Evolutionary conservation across 2,888 invertebrate genomes (phyloP).

Genomic region (Hirtodrosophila trivittata): DNA sequence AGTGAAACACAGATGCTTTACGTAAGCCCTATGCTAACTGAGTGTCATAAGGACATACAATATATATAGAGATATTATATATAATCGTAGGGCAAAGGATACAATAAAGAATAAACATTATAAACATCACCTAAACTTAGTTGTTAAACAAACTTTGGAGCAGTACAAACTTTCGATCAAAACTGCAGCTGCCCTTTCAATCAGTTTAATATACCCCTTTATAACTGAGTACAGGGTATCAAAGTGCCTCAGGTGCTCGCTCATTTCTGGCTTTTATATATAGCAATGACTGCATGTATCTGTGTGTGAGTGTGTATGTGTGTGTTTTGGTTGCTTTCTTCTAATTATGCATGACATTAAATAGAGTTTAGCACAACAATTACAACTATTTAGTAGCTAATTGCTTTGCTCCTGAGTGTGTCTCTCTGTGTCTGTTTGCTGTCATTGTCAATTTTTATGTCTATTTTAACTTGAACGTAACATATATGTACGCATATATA

Average conservation of each 20-base stretch:
- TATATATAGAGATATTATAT: too few relatives aligned
- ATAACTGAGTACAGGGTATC: slow-evolving; percentile 21
- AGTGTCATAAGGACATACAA: too few relatives aligned
- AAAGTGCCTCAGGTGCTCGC: slow-evolving; percentile 36
- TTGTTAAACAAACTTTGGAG: too few relatives aligned
- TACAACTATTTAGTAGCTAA: slow-evolving; percentile 76
- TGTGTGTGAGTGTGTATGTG: slow-evolving; percentile 10
- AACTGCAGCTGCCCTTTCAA: too few relatives aligned
- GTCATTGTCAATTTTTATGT: slow-evolving; percentile 2
- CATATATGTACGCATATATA: too few relatives aligned
- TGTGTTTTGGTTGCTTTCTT: slow-evolving; percentile 19
- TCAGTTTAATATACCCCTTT: background rate
- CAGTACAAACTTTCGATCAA: too few relatives aligned
- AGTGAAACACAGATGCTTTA: too few relatives aligned
- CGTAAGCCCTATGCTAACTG: too few relatives aligned
- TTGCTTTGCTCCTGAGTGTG: slow-evolving; percentile 39
- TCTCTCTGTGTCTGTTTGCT: background rate
- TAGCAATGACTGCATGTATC: background rate
- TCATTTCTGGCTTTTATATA: slow-evolving; percentile 19
- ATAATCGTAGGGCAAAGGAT: too few relatives aligned
- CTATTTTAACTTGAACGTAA: too few relatives aligned
- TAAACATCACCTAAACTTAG: too few relatives aligned
- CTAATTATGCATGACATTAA: slow-evolving; percentile 75
- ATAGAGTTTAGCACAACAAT: slow-evolving; percentile 77
- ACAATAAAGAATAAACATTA: too few relatives aligned